A percentile compares a stretch with the other conserved stretches of the same genome.
These are phyloP conservation scores for Macropus fuliginosus DNA, from an alignment of 2,797 vertebrate species.

Conservation along the genomic window DNA sequence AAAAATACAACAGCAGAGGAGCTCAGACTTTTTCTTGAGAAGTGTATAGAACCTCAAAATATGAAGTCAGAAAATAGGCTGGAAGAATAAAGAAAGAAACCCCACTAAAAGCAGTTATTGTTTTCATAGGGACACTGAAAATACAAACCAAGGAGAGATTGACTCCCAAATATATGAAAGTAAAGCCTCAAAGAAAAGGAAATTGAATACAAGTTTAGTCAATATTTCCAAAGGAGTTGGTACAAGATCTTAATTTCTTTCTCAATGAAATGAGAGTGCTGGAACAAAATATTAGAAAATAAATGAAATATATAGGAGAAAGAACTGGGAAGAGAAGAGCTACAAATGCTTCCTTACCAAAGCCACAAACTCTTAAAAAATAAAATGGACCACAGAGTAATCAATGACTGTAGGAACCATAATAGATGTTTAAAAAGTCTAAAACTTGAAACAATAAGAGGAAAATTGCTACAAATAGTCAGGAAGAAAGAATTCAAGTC, in stretches of 20 bases:
- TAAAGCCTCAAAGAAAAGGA: no score
- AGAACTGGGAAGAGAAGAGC: background rate
- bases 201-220: no score
- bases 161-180: no score
- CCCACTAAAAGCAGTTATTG: no score
- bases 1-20: no score
- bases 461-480: background rate
- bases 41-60: no score
- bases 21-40: no score
- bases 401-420: background rate
- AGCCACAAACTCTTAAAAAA: background rate
- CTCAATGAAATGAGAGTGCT: background rate
- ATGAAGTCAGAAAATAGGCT: no score
- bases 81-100: no score
- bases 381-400: background rate
- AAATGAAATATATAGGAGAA: background rate
- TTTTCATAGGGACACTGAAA: no score
- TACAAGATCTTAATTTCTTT: background rate
- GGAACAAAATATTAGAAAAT: background rate
- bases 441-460: background rate
- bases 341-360: background rate
- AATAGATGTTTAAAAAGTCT: background rate
- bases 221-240: background rate
- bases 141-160: no score
- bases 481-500: background rate